These are phyloP conservation scores for Harpalus rubripes DNA, from an alignment of 2,888 invertebrate species.

Conservation along the genomic window DNA sequence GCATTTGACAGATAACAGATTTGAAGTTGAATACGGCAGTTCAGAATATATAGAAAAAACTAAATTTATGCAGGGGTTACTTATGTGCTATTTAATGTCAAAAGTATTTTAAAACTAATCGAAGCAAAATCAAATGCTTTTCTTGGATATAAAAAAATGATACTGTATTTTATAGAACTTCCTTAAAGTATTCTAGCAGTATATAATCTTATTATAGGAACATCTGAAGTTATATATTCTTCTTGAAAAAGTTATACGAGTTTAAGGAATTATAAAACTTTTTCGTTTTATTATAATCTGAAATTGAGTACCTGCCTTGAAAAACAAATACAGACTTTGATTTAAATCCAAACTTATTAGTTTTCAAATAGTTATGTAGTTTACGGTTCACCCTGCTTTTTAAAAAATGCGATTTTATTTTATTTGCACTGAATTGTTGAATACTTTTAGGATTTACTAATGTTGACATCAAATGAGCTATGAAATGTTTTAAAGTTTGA, in stretches of 20 bases:
- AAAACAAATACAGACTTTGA: conserved; percentile 13
- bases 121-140: background rate
- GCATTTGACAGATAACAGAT: too few relatives aligned
- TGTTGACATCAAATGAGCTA: conserved; percentile 25
- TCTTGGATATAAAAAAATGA: background rate
- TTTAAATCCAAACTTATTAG: background rate
- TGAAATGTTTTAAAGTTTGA: conserved; percentile 24
- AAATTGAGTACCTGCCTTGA: conserved; percentile 38
- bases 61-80: too few relatives aligned
- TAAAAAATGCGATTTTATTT: background rate
- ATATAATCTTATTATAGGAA: conserved; percentile 39
- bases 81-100: too few relatives aligned
- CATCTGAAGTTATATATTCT: conserved; percentile 27
- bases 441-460: background rate
- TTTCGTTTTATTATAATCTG: conserved; percentile 43
- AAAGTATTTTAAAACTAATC: background rate
- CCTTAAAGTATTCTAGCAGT: conserved; percentile 8
- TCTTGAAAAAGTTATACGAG: conserved; percentile 33
- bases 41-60: too few relatives aligned
- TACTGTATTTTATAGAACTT: conserved; percentile 19
- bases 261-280: conserved; percentile 35
- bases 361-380: conserved; percentile 17
- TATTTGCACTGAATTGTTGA: background rate
- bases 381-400: background rate
- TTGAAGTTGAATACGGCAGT: too few relatives aligned